Base-by-base conservation (phyloP, 2,888 invertebrate species). In the Pteria penguin region DNA sequence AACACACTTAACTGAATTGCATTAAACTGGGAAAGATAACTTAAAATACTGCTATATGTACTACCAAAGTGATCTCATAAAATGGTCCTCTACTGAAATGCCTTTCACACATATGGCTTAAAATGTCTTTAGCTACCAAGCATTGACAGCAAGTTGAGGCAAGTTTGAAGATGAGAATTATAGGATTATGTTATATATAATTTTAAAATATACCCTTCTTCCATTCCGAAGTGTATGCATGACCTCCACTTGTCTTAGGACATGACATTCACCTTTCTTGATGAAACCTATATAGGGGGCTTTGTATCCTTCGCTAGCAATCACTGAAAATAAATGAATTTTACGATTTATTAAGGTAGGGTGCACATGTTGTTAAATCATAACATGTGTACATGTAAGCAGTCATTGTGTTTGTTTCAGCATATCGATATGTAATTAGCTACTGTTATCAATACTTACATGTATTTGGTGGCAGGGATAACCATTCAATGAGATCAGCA, bases 211-310 rank as follows among this genome's bases (percentile, higher is more conserved):
- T 84, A 90, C 91, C 87, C 86, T 84, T 77, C 85, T 83, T 55
- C 89, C 90, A 84, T 88, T 88, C 26, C 85, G 78, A 11, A 85
- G 78, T 58, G 87, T 85, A 67, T 87, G 83, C 67, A 87, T 79
- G 3, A 88, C 90, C 65, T 89, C 89, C 61, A 91, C 88, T 79
- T 90, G 88, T 55, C 90, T 82, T 45, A 91, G 82, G 0, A 91
- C 90, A 72, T 91, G 90, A 80, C 91, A 91, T 63, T 89, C 88
- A 75, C 91, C 91, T 26, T 84, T 80, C 75, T 87, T 89, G 72
- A 91, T 90, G 83, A 91, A 90, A 11, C 87, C 91, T 55, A 91
- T 87, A 78, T 88, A 91, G 26, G 91, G 91, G 22, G 91, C 83
- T 78, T 87, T 88, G 79, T 88, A 90, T 2, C 91, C 90, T 77